phyloP scores from a whole-genome alignment of 2,797 vertebrate species.

The Iguana delicatissima region DNA sequence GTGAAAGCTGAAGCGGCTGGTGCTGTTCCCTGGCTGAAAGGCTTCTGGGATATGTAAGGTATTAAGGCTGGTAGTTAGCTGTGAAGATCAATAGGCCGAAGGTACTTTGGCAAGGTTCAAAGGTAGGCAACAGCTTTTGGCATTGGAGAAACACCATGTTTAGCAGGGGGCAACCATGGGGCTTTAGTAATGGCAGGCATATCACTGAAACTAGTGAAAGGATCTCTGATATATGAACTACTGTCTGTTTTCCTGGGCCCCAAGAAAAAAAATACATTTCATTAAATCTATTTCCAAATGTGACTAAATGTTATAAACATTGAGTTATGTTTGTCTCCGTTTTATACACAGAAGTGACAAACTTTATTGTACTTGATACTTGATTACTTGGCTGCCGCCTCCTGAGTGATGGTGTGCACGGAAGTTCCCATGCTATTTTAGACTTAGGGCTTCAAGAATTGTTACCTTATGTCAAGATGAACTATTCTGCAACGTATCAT shows the following conservation, averaged over 20 bases:
- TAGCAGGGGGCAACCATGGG: background rate
- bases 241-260: background rate
- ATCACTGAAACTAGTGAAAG: background rate
- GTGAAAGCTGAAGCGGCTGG: background rate
- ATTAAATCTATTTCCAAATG: background rate
- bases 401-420: too few relatives aligned
- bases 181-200: background rate
- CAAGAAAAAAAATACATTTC: background rate
- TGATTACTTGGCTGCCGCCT: too few relatives aligned
- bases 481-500: too few relatives aligned
- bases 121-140: background rate
- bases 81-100: background rate
- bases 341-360: background rate
- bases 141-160: background rate
- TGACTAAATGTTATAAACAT: background rate
- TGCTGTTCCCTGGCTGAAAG: background rate
- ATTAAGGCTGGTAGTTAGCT: background rate
- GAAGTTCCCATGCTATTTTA: background rate
- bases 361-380: background rate
- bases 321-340: background rate
- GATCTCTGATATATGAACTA: background rate
- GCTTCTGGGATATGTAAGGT: background rate
- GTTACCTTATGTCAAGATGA: background rate
- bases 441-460: background rate
- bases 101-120: constrained; percentile 7